phyloP scores from a whole-genome alignment of 2,113 vertebrate species.

The Acanthisitta chloris region DNA sequence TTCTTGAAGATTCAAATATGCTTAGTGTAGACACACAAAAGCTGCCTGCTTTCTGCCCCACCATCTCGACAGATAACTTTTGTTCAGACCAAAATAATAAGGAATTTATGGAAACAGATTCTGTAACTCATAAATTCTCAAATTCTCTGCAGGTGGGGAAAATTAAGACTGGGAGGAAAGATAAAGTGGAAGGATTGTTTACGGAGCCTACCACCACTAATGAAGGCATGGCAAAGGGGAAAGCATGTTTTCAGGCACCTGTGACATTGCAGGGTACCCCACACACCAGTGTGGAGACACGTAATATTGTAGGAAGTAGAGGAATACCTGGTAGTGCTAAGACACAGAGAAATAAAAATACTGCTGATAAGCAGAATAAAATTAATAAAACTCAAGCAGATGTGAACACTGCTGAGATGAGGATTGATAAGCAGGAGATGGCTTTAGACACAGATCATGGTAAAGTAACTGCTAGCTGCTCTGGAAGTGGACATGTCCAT shows the following conservation, averaged over 20 bases:
- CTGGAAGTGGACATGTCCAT: neutral
- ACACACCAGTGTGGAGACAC: neutral
- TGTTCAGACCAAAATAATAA: slow-evolving; percentile 6
- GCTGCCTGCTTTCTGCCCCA: neutral
- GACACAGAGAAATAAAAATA: neutral
- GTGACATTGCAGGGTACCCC: neutral
- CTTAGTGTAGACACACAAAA: neutral
- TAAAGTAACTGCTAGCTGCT: neutral
- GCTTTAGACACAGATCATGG: neutral
- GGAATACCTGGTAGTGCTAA: neutral
- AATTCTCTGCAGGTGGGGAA: neutral
- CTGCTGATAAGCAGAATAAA: neutral
- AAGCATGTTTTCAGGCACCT: neutral
- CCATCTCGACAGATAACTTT: neutral
- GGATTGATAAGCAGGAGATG: neutral
- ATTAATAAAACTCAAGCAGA: neutral
- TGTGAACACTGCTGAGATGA: neutral
- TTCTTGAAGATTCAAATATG: neutral
- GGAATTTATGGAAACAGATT: neutral
- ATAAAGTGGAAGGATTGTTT: neutral
- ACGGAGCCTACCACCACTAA: neutral
- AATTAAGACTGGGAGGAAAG: neutral
- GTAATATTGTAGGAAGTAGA: neutral
- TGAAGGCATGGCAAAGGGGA: neutral
- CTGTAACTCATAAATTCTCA: neutral